Percentiles rank a stretch among this genome's conserved stretches.
phyloP scores from a whole-genome alignment of 1,140 invertebrate genomes.

The Conus betulinus region DNA sequence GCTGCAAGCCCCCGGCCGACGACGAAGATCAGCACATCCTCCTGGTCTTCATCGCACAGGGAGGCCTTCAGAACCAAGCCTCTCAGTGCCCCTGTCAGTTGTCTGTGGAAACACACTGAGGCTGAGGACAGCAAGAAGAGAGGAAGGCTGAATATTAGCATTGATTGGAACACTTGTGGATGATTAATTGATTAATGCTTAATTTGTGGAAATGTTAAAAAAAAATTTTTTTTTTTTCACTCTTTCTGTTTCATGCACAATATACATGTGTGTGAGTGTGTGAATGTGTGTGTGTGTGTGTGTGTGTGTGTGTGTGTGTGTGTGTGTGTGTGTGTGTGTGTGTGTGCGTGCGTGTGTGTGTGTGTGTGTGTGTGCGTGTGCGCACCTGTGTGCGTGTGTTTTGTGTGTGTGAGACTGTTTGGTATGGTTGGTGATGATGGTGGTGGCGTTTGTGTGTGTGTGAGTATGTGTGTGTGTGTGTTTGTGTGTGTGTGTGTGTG shows the following conservation, averaged over 20 bases:
- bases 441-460: no score
- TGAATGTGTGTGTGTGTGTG: no score
- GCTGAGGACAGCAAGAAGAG: not conserved
- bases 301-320: no score
- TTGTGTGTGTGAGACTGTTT: no score
- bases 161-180: not conserved
- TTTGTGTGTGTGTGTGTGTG: no score
- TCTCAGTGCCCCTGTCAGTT: constrained; percentile 12
- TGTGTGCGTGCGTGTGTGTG: no score
- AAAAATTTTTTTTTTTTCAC: not conserved
- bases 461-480: no score
- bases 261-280: no score
- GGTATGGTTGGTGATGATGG: no score
- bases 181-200: not conserved
- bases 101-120: constrained; percentile 24
- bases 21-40: constrained; percentile 2
- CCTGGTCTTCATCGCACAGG: not conserved
- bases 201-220: not conserved
- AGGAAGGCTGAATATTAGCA: not conserved
- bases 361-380: no score
- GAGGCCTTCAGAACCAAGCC: constrained; percentile 17
- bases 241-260: not conserved
- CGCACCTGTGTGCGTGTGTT: no score
- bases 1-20: constrained; percentile 32
- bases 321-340: no score